phyloP scores from a whole-genome alignment of 2,113 vertebrate genomes.

The Myrmecophaga tridactyla region DNA sequence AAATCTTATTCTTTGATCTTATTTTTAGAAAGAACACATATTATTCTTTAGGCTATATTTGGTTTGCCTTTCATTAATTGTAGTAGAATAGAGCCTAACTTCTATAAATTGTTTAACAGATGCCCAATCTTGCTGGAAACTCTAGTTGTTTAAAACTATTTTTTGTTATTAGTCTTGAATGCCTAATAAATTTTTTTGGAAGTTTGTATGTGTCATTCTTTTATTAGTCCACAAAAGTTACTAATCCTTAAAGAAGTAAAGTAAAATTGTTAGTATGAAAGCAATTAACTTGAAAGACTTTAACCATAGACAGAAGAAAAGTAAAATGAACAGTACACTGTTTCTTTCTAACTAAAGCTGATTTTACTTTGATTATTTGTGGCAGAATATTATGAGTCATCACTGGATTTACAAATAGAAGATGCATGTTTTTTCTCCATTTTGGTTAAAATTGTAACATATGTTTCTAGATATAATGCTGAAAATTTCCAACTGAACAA shows the following conservation, averaged over 20 bases:
- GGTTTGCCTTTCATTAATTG: neutral
- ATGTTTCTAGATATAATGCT: neutral
- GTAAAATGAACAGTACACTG: neutral
- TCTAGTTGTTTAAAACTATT: neutral
- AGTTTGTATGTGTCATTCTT: neutral
- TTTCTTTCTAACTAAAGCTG: neutral
- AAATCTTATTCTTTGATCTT: neutral
- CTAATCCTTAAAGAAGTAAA: slow-evolving; percentile 52
- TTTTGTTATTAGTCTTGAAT: neutral
- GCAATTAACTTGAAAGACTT: slow-evolving; percentile 44
- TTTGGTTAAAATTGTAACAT: slow-evolving; percentile 52
- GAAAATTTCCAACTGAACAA: slow-evolving; percentile 20
- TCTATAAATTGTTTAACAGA: neutral
- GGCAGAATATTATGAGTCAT: slow-evolving; percentile 45
- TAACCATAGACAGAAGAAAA: slow-evolving; percentile 57
- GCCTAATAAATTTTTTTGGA: neutral
- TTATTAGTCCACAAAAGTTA: slow-evolving; percentile 24
- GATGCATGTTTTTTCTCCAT: slow-evolving; percentile 1
- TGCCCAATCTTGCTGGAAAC: neutral
- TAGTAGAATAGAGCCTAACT: neutral
- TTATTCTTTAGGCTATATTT: neutral
- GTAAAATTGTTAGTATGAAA: neutral
- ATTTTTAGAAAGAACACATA: neutral
- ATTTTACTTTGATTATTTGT: neutral
- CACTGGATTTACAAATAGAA: slow-evolving; percentile 36